These are phyloP conservation scores for Melieria picta DNA, from an alignment of 2,888 invertebrate species.

Conservation along the genomic window DNA sequence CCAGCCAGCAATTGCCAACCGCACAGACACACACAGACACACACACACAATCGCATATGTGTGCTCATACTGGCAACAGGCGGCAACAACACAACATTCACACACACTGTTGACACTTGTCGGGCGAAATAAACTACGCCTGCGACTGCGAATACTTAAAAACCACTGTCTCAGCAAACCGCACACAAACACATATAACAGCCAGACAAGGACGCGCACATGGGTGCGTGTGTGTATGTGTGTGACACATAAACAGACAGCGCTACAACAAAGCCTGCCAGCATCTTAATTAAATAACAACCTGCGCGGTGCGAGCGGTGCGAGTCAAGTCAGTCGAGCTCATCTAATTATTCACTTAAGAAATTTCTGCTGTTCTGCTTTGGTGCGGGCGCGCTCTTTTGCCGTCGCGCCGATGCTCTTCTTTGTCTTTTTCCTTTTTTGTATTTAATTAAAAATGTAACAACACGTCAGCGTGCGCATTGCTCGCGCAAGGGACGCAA, in stretches of 20 bases:
- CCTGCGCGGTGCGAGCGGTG: conserved; percentile 14
- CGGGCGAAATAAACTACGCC: not conserved
- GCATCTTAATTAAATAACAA: conserved; percentile 33
- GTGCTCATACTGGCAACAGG: no score
- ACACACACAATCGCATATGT: no score
- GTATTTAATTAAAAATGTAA: conserved; percentile 33
- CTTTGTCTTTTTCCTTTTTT: not conserved
- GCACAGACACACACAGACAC: not conserved
- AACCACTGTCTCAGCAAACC: not conserved
- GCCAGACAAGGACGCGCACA: not conserved
- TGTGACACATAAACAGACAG: not conserved
- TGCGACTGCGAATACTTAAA: not conserved
- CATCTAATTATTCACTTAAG: conserved; percentile 38
- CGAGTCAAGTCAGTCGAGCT: conserved; percentile 26
- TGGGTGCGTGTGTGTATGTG: conserved; percentile 1
- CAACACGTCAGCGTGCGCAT: conserved; percentile 1
- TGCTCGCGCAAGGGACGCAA: no score
- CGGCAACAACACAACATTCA: no score
- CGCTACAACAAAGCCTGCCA: not conserved
- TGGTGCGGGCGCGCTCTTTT: not conserved
- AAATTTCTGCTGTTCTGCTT: not conserved
- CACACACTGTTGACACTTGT: no score
- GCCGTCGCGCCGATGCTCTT: not conserved
- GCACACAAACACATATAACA: not conserved
- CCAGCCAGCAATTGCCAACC: not conserved